Percentiles rank a stretch among this genome's conserved stretches.
phyloP scores from a whole-genome alignment of 2,113 vertebrate species.

The Cyprinodon variegatus region DNA sequence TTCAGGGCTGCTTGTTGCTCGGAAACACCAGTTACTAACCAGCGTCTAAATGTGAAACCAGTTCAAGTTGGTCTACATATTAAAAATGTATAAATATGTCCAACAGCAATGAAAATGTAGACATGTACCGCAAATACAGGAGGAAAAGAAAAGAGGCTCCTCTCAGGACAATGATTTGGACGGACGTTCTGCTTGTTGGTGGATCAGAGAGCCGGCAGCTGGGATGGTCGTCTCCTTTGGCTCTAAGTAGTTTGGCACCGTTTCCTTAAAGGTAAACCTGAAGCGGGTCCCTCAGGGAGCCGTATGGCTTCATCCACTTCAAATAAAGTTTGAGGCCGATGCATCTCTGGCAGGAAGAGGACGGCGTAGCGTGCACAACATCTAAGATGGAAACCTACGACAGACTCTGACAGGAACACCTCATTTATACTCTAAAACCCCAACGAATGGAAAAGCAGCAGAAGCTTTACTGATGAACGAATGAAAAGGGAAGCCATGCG shows the following conservation, averaged over 20 bases:
- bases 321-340: constrained; percentile 1
- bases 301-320: constrained; percentile 50
- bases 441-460: not conserved
- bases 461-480: not conserved
- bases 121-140: too few relatives aligned
- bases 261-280: not conserved
- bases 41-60: not conserved
- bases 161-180: constrained; percentile 27
- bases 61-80: not conserved
- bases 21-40: not conserved
- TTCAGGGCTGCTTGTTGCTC: too few relatives aligned
- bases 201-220: not conserved
- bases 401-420: not conserved
- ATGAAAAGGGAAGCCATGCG: not conserved
- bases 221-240: not conserved
- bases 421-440: not conserved
- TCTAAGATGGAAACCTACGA: not conserved
- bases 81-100: not conserved
- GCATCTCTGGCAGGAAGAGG: not conserved
- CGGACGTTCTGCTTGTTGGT: not conserved
- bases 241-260: not conserved
- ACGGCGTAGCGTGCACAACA: not conserved
- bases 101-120: too few relatives aligned
- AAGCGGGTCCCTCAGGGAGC: not conserved
- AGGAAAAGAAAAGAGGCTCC: not conserved